phyloP scores from a whole-genome alignment of 2,888 invertebrate genomes.

The Hypomecis punctinalis region DNA sequence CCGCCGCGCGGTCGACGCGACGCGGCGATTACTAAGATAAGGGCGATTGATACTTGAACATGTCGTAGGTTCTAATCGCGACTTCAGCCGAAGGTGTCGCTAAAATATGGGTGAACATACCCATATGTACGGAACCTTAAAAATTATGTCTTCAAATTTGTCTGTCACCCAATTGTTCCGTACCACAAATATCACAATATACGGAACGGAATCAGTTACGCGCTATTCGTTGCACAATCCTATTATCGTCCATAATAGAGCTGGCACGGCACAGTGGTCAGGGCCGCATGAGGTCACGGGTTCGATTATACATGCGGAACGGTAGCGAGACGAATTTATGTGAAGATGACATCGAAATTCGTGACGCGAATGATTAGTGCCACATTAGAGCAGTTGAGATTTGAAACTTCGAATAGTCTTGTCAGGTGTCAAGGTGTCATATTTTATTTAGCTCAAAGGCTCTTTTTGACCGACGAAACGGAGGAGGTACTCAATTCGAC shows the following conservation, averaged over 20 bases:
- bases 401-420: constrained; percentile 8
- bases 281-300: constrained; percentile 39
- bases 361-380: constrained; percentile 28
- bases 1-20: too few species aligned
- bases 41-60: too few species aligned
- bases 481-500: too few species aligned
- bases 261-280: constrained; percentile 36
- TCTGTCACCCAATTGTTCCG: neutral
- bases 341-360: constrained; percentile 28
- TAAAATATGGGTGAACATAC: too few species aligned
- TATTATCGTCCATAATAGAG: constrained; percentile 25
- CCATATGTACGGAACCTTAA: too few species aligned
- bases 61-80: too few species aligned
- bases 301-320: constrained; percentile 38
- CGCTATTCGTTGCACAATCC: constrained; percentile 20
- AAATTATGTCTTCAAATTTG: neutral
- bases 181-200: constrained; percentile 19
- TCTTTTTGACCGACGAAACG: neutral
- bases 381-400: constrained; percentile 15
- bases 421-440: constrained; percentile 17
- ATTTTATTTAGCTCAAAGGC: too few species aligned
- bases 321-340: constrained; percentile 31
- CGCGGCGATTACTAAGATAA: too few species aligned
- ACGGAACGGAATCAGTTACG: constrained; percentile 29
- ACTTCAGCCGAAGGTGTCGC: too few species aligned